Evolutionary conservation across 2,113 vertebrate genomes (phyloP).

Genomic region (Rhabdornis inornatus): DNA sequence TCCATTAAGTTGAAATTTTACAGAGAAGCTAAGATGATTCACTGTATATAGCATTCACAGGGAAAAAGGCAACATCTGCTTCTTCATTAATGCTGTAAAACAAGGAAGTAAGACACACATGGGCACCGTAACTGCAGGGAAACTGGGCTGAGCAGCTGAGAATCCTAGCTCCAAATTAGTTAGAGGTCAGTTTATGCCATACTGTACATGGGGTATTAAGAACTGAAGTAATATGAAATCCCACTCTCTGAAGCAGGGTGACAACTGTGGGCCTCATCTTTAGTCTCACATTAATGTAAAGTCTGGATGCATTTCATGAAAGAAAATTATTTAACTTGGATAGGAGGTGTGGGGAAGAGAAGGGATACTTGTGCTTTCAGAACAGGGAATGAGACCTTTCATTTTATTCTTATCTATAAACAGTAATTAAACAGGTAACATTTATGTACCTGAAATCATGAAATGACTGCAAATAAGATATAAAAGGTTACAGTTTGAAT

Average conservation of each 20-base stretch:
- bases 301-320: background rate
- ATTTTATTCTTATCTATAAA: conserved; percentile 51
- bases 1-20: conserved; percentile 85
- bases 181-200: background rate
- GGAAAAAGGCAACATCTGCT: conserved; percentile 75
- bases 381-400: conserved; percentile 33
- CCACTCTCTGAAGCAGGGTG: background rate
- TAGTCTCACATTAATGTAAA: background rate
- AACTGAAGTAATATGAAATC: background rate
- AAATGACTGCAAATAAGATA: conserved; percentile 1
- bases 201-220: background rate
- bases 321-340: background rate
- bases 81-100: conserved; percentile 61
- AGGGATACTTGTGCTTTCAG: background rate
- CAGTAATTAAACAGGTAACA: conserved; percentile 8
- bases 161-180: background rate
- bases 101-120: conserved; percentile 31
- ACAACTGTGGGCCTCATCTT: background rate
- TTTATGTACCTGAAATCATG: conserved; percentile 16
- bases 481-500: background rate
- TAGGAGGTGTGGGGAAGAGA: background rate
- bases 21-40: conserved; percentile 81
- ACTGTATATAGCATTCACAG: conserved; percentile 71
- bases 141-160: background rate
- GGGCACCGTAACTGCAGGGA: background rate